phyloP scores from a whole-genome alignment of 2,113 vertebrate species.

The Megaceryle maxima region DNA sequence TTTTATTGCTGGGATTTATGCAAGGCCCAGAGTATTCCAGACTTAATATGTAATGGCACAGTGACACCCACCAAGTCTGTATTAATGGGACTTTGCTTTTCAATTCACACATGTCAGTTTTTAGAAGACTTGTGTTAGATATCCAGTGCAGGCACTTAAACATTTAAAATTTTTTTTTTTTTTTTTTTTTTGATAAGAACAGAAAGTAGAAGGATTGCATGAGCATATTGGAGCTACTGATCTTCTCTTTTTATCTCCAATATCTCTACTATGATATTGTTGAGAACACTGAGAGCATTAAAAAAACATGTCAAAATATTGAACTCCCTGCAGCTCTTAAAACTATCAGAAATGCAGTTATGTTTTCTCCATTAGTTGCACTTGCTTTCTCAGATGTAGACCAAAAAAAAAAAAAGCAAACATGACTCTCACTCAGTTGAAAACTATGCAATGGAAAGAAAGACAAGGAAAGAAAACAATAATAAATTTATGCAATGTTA shows the following conservation, averaged over 20 bases:
- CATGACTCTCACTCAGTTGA: background rate
- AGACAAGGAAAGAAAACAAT: background rate
- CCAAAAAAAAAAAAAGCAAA: background rate
- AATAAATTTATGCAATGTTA: background rate
- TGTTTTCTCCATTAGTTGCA: slow-evolving; percentile 31
- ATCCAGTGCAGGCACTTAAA: background rate
- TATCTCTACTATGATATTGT: background rate
- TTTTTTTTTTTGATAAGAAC: background rate
- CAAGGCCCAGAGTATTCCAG: background rate
- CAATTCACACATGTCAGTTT: slow-evolving; percentile 47
- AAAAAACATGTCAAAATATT: slow-evolving; percentile 22
- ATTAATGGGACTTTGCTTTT: slow-evolving; percentile 30
- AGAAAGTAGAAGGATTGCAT: background rate
- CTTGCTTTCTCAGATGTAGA: background rate
- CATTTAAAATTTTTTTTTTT: background rate
- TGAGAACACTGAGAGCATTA: background rate
- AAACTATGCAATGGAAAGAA: background rate
- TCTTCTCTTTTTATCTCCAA: background rate
- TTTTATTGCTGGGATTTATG: background rate
- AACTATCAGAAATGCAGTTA: slow-evolving; percentile 7
- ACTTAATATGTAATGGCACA: background rate
- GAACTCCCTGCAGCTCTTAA: slow-evolving; percentile 39
- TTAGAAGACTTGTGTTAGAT: background rate
- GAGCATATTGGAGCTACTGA: background rate
- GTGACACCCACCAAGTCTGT: background rate